Percentiles rank a stretch among this genome's conserved stretches.
Conservation (phyloP, 2,797 vertebrate species). For the Gobio occitaniae region DNA sequence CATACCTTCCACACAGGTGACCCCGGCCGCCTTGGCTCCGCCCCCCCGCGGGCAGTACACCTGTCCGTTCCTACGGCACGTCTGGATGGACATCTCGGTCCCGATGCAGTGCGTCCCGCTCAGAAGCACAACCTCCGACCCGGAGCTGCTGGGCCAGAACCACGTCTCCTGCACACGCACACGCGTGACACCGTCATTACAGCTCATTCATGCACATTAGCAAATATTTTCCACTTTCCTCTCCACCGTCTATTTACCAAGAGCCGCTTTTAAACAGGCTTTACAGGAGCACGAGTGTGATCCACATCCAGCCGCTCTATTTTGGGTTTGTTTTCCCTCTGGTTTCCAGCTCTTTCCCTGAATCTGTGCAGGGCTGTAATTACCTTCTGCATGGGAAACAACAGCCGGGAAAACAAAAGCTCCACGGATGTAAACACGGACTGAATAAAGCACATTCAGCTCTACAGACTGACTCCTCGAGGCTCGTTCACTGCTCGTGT, state of each 20-base stretch:
- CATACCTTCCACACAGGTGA: slow-evolving; percentile 86
- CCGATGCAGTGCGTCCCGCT: slow-evolving; percentile 88
- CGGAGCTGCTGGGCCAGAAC: slow-evolving; percentile 88
- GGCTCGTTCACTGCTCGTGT: not conserved
- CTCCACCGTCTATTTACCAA: slow-evolving; percentile 49
- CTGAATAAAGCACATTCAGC: not conserved
- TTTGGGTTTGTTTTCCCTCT: slow-evolving; percentile 80
- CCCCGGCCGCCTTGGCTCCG: slow-evolving; percentile 85
- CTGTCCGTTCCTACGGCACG: slow-evolving; percentile 86
- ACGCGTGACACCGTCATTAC: not conserved
- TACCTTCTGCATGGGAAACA: slow-evolving; percentile 79
- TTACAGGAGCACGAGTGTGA: slow-evolving; percentile 37
- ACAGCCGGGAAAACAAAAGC: slow-evolving; percentile 75
- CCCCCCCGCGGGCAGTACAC: slow-evolving; percentile 88
- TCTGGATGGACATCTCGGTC: slow-evolving; percentile 88
- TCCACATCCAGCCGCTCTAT: slow-evolving; percentile 69
- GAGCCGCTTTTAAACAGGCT: slow-evolving; percentile 12
- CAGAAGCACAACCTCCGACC: slow-evolving; percentile 81
- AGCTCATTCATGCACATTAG: slow-evolving; percentile 68
- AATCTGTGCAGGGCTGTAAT: slow-evolving; percentile 77
- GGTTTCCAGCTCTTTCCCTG: slow-evolving; percentile 63
- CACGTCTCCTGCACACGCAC: slow-evolving; percentile 85
- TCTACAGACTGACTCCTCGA: not conserved
- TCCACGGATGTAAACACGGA: slow-evolving; percentile 52
- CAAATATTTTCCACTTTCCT: slow-evolving; percentile 70